Conservation (phyloP, 1,140 invertebrate species). For the Arctopsyche grandis region DNA sequence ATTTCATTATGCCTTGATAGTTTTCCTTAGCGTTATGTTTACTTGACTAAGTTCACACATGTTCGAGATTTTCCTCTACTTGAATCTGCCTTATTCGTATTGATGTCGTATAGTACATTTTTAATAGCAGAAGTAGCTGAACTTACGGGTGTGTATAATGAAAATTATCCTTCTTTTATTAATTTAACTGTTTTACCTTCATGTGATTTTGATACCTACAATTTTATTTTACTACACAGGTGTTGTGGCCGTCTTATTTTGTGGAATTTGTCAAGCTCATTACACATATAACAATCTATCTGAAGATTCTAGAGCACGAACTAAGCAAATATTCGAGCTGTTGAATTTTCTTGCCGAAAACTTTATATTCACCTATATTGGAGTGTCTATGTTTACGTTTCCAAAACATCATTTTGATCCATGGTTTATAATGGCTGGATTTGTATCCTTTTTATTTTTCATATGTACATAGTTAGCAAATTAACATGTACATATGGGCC, state of each 20-base stretch:
- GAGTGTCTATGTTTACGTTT: slow-evolving; percentile 98
- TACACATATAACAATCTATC: slow-evolving; percentile 99
- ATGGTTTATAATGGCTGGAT: slow-evolving; percentile 91
- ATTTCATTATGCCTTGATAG: no score
- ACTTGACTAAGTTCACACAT: slow-evolving; percentile 96
- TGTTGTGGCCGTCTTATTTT: slow-evolving; percentile 96
- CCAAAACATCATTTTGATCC: slow-evolving; percentile 94
- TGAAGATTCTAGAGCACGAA: slow-evolving; percentile 84
- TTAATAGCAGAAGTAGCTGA: slow-evolving; percentile 95
- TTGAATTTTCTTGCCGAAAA: slow-evolving; percentile 98
- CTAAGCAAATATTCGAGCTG: slow-evolving; percentile 95
- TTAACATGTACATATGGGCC: not conserved
- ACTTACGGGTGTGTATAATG: slow-evolving; percentile 81
- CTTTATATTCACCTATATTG: slow-evolving; percentile 99
- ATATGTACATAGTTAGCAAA: slow-evolving; percentile 8
- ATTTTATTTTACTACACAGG: slow-evolving; percentile 67
- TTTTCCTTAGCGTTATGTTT: slow-evolving; percentile 53
- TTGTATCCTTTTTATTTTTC: slow-evolving; percentile 80
- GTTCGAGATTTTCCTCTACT: slow-evolving; percentile 95
- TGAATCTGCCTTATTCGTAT: slow-evolving; percentile 94
- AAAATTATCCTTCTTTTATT: not conserved
- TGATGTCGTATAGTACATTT: slow-evolving; percentile 98
- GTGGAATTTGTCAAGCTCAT: slow-evolving; percentile 98
- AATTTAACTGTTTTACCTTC: not conserved
- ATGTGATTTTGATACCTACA: not conserved